Evolutionary conservation across 2,888 invertebrate species (phyloP), one percentile per base, ranked within the genome.

Genomic region (Spicauda simplicius): DNA sequence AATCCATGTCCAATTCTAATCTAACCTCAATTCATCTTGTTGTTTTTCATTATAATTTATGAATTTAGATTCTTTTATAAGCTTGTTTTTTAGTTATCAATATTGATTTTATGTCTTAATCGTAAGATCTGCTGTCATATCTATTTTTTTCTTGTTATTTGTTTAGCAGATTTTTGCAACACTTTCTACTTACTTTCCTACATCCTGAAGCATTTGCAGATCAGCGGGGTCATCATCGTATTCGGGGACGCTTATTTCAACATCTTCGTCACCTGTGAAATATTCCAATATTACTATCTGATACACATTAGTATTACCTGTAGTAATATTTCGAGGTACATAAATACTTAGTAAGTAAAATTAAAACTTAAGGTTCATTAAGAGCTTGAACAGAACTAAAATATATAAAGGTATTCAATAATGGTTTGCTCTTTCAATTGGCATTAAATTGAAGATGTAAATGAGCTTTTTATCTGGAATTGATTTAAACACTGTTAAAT

Each of bases 171-270:
- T 37, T 37, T 37, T 37, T 37, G 37, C 37, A 37, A 54, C n/a
- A 45, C 20, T 50, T n/a, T n/a, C n/a, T 60, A 94, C 96, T 95
- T 90, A 96, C 96, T 96, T 96, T 87, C 96, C 95, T 73, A 95
- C 95, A 73, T 95, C 94, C 78, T 95, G 95, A 71, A 96, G 88
- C 75, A 96, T 80, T 79, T 95, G 95, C 78, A 95, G 88, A 75
- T 96, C 96, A 73, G 95, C 90, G 11, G 95, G 94, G 76, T 96
- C 95, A 74, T 96, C 96, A 55, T 94, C 93, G 84, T 96, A 96
- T 80, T 96, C 96, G 19, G 89, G 81, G 71, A 84, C 77, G 74
- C 82, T 89, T 63, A 88, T 80, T 73, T 90, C 91, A 53, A 90
- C 80, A 69, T 93, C 92, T 70, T 91, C 88, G 76, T 95, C 95